phyloP scores from a whole-genome alignment of 2,888 invertebrate genomes.

The Seira ritae region DNA sequence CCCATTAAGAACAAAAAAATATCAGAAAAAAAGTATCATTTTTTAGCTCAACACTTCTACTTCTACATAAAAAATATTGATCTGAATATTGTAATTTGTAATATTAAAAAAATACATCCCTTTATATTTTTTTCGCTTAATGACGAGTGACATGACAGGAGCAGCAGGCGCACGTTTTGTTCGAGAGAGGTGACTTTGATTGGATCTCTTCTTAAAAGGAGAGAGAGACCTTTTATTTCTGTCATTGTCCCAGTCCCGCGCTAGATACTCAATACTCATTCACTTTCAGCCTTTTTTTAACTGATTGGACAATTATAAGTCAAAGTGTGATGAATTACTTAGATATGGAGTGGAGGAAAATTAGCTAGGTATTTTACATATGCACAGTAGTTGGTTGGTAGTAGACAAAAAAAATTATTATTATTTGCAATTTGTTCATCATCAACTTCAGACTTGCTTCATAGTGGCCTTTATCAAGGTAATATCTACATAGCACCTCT shows the following conservation, averaged over 20 bases:
- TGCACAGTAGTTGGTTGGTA: too few relatives aligned
- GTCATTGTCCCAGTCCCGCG: too few relatives aligned
- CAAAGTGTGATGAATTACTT: background rate
- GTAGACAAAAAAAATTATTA: too few relatives aligned
- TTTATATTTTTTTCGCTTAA: slow-evolving; percentile 3
- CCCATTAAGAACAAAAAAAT: background rate
- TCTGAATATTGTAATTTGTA: background rate
- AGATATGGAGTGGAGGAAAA: background rate
- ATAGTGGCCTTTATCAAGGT: background rate
- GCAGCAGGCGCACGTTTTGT: background rate
- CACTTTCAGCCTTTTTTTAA: background rate
- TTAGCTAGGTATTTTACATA: background rate
- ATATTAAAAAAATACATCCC: background rate
- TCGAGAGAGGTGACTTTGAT: too few relatives aligned
- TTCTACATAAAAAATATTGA: background rate
- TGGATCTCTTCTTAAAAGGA: background rate
- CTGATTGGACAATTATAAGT: slow-evolving; percentile 3
- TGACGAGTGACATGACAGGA: background rate
- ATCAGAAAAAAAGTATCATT: background rate
- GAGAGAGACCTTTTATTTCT: background rate
- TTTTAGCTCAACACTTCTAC: background rate
- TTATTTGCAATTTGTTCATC: slow-evolving; percentile 3
- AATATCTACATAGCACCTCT: background rate
- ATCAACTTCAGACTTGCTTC: too few relatives aligned
- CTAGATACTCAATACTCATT: too few relatives aligned